Percentiles rank a stretch among this genome's conserved stretches.
phyloP scores from a whole-genome alignment of 2,888 invertebrate genomes.

The Stenodera caucasica region DNA sequence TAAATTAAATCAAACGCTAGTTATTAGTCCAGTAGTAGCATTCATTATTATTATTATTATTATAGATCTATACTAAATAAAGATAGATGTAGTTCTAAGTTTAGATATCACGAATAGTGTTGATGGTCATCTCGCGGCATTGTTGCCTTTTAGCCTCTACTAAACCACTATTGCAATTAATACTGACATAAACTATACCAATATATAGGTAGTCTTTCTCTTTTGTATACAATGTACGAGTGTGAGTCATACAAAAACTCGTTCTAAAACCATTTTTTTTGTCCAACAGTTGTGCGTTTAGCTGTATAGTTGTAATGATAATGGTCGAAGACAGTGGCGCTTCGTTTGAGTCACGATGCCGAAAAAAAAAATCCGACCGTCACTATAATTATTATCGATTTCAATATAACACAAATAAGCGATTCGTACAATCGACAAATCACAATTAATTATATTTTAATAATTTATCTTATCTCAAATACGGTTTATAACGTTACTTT shows the following conservation, averaged over 20 bases:
- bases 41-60: neutral
- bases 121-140: slow-evolving; percentile 32
- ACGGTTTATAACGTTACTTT: slow-evolving; percentile 13
- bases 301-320: slow-evolving; percentile 16
- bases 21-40: neutral
- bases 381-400: neutral
- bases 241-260: slow-evolving; percentile 51
- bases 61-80: neutral
- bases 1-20: slow-evolving; percentile 28
- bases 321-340: slow-evolving; percentile 51
- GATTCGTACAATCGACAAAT: neutral
- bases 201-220: slow-evolving; percentile 8
- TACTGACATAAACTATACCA: slow-evolving; percentile 35
- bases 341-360: slow-evolving; percentile 46
- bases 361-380: neutral
- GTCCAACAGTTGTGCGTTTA: no score
- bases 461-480: slow-evolving; percentile 8
- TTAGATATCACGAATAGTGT: slow-evolving; percentile 1
- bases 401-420: neutral
- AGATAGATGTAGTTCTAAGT: slow-evolving; percentile 2
- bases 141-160: slow-evolving; percentile 37
- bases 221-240: neutral
- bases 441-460: slow-evolving; percentile 6
- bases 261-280: slow-evolving; percentile 47
- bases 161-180: slow-evolving; percentile 37